Evolutionary conservation across 2,113 vertebrate genomes (phyloP).

Genomic region (Megaleporinus macrocephalus): DNA sequence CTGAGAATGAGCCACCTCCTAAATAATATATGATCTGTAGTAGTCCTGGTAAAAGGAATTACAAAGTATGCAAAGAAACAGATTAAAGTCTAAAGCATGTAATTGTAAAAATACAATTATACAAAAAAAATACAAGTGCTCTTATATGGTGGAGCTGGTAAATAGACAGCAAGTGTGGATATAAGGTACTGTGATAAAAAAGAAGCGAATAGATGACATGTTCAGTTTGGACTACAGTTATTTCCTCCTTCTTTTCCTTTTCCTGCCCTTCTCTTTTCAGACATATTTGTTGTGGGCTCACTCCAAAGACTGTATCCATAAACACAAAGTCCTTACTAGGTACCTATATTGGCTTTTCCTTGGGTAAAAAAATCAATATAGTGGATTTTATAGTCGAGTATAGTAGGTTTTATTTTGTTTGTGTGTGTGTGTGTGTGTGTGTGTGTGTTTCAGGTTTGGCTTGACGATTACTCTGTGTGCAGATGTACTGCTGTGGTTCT

Average conservation of each 20-base stretch:
- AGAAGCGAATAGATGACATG: background rate
- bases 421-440: background rate
- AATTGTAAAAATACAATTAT: too few species aligned
- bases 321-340: conserved; percentile 88
- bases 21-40: too few species aligned
- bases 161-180: too few species aligned
- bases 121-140: too few species aligned
- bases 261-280: conserved; percentile 69
- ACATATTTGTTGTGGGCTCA: conserved; percentile 85
- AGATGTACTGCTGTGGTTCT: conserved; percentile 86
- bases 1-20: too few species aligned
- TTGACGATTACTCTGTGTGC: conserved; percentile 84
- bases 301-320: conserved; percentile 87
- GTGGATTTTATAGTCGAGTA: too few species aligned
- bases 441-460: conserved; percentile 76
- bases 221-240: background rate
- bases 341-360: conserved; percentile 48
- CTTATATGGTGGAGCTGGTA: too few species aligned
- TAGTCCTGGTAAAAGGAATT: too few species aligned
- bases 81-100: too few species aligned
- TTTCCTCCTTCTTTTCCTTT: background rate
- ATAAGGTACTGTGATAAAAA: background rate
- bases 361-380: background rate
- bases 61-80: too few species aligned
- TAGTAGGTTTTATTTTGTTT: too few species aligned